phyloP scores from a whole-genome alignment of 2,888 invertebrate genomes.

The Drosophila macrospina region DNA sequence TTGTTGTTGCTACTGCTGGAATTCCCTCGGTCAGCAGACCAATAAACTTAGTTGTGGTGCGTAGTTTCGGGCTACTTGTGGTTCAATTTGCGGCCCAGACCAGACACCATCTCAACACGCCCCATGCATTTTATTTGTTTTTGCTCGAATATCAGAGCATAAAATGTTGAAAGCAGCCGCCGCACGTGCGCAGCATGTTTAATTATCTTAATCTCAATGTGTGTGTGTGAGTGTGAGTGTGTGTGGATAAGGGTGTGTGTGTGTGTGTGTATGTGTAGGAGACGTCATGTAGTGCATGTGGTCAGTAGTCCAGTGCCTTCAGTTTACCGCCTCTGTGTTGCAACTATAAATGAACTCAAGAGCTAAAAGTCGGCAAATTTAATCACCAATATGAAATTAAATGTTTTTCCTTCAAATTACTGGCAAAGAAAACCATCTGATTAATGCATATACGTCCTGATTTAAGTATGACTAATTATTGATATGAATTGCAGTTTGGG shows the following conservation, averaged over 20 bases:
- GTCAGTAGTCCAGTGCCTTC: conserved; percentile 38
- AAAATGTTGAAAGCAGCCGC: conserved; percentile 76
- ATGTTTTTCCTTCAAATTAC: not conserved
- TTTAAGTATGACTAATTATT: not conserved
- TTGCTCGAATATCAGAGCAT: conserved; percentile 59
- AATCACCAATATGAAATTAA: conserved; percentile 31
- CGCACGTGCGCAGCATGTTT: conserved; percentile 79
- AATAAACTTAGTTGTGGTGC: conserved; percentile 40
- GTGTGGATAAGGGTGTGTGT: conserved; percentile 11
- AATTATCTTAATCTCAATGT: conserved; percentile 58
- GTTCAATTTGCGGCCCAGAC: conserved; percentile 64
- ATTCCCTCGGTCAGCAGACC: conserved; percentile 39
- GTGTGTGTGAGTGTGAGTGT: conserved; percentile 21
- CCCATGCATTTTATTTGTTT: conserved; percentile 70
- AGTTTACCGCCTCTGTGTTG: conserved; percentile 15
- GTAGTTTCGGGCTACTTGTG: conserved; percentile 53
- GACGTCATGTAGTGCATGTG: conserved; percentile 61
- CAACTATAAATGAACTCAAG: conserved; percentile 23
- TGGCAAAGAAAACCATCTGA: not conserved
- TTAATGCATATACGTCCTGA: not conserved
- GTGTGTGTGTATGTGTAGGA: conserved; percentile 18
- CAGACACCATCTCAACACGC: conserved; percentile 42
- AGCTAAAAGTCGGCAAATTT: conserved; percentile 12
- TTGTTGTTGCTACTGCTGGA: conserved; percentile 9
- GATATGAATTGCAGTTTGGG: not conserved